Evolutionary conservation across 2,888 invertebrate species (phyloP), one percentile per base, ranked within the genome.

Genomic region (Heteromyza rotundicornis): DNA sequence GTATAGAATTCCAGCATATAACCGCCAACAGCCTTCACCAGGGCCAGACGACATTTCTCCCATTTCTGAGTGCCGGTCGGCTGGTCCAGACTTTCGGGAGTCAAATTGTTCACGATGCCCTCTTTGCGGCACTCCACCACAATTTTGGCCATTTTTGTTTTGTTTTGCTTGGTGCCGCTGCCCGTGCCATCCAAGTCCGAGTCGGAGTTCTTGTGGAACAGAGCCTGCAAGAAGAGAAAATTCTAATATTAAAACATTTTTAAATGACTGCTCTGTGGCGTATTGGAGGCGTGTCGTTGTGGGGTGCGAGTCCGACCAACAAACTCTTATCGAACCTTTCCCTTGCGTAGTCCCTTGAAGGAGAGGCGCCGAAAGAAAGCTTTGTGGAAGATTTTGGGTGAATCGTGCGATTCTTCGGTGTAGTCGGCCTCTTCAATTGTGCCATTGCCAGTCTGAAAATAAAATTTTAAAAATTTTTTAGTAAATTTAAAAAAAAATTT

Each of bases 1-100:
- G 94, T 92, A 84, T 96, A 98, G 83, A 98, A 96, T 81, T 98
- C 97, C 61, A 98, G 84, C 82, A 84, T 95, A 76, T 95, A 96
- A 44, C 97, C 97, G 59, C 94, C 96, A 22, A 92, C 93, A 22
- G 96, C 95, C 83, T 95, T 95, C 8, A 97, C 92, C 59, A 98
- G 85, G 0, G 94, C 94, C 70, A 98, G 84, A 71, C 95, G 88
- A 80, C 96, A 96, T 81, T 91, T 92, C 80, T 96, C 96, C 96
- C 97, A 98, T 82, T 94, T 95, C 63, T 92, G 92, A 24, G 94
- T 91, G 16, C 92, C 92, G 0, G 80, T 77, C 0, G 89, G 89
- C 76, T 89, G 90, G 82, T 96, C 96, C 59, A 93, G 84, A 80
- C 95, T 95, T 79, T 97, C 96, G 1, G 95, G 95, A 62, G 94